phyloP scores from a whole-genome alignment of 2,113 vertebrate species.

The Elaphurus davidianus region DNA sequence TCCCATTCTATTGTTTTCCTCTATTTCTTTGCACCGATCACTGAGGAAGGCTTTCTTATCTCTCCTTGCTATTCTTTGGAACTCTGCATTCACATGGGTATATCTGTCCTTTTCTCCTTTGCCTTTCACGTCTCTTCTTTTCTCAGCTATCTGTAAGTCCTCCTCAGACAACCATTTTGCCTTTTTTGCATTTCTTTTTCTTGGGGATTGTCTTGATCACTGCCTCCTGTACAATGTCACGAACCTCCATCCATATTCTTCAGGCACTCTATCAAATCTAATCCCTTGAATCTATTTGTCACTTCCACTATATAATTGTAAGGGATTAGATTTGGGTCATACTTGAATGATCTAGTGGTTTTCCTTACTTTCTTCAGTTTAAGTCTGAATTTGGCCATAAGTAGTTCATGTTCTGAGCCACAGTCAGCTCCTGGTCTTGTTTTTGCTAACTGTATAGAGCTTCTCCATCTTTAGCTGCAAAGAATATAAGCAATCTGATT shows the following conservation, averaged over 20 bases:
- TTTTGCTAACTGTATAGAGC: background rate
- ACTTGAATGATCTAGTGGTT: background rate
- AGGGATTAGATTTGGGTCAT: background rate
- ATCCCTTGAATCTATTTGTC: background rate
- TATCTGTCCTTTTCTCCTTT: background rate
- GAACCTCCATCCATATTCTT: background rate
- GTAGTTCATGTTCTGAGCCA: background rate
- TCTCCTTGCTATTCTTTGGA: background rate
- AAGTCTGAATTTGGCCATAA: background rate
- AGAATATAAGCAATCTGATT: background rate
- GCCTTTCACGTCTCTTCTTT: background rate
- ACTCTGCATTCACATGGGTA: background rate
- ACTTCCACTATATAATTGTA: background rate
- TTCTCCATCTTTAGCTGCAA: background rate
- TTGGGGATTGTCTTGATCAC: background rate
- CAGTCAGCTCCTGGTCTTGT: background rate
- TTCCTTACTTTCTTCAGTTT: background rate
- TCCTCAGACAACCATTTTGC: background rate
- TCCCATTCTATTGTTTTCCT: background rate
- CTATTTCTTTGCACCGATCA: background rate
- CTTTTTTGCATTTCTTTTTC: background rate
- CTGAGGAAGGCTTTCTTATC: background rate
- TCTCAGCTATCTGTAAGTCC: background rate
- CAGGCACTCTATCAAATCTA: background rate
- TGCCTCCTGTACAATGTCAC: background rate